Evolutionary conservation across 2,797 vertebrate species (phyloP), one percentile per base, ranked within the genome.

Genomic region (Garrulus glandarius): DNA sequence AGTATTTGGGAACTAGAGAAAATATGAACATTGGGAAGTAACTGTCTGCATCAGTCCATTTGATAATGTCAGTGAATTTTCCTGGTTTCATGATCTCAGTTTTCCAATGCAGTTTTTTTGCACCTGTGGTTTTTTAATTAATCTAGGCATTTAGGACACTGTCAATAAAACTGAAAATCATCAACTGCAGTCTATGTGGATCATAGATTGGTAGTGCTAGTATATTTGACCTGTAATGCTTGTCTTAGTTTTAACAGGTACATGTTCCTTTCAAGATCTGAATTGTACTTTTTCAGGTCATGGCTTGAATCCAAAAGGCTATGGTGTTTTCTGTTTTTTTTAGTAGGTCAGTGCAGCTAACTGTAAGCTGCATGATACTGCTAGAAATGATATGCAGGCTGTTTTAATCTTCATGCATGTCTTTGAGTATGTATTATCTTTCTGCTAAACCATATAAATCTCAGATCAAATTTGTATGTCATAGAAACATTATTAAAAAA

Each of bases 151-250:
- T 24, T 56, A 57, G 16, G 15, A 14, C 11, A 15, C 8, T 61
- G 6, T 59, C 61, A 65, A 68, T 52, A 78, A 89, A 75, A 46
- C 3, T 20, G 19, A 24, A 74, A 49, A 46, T 49, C 14, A 21
- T 65, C 7, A n/a, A 0, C 9, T 43, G 2, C 8, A 34, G 41
- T 59, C 30, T 39, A 0, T 34, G 46, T 32, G 14, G 17, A 9
- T 88, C 20, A 26, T 11, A 49, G 26, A 39, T 88, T 0, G 2
- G 21, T 47, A 82, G 12, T 71, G 9, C 34, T 69, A 27, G 23
- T 77, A 6, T 27, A 20, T 47, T 36, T 77, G 26, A 17, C 34
- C 10, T 23, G 5, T 17, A 70, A 32, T 50, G 4, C 19, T 34
- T 92, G 34, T 77, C 37, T 61, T 65, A 6, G 20, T 77, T 77